Percentiles rank a stretch among this genome's conserved stretches.
phyloP scores from a whole-genome alignment of 2,797 vertebrate species.

The Carcharodon carcharias region DNA sequence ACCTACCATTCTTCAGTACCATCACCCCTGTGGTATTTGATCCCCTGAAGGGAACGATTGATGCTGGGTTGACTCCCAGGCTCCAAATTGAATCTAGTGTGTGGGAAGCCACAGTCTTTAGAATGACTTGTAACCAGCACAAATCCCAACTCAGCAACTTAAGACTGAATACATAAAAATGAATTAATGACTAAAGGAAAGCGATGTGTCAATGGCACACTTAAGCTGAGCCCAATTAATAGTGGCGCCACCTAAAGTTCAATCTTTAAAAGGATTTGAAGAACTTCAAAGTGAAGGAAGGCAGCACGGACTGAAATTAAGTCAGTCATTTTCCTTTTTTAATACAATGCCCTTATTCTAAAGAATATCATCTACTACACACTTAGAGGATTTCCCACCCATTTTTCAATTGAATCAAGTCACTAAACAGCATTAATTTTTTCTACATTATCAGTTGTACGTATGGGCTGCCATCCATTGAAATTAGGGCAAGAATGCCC shows the following conservation, averaged over 20 bases:
- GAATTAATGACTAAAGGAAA: not conserved
- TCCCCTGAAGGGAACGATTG: not conserved
- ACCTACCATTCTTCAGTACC: not conserved
- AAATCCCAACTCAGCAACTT: not conserved
- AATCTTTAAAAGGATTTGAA: not conserved
- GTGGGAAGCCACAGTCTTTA: not conserved
- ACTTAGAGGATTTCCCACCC: not conserved
- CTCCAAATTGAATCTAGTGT: not conserved
- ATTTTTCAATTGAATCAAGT: not conserved
- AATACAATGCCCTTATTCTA: not conserved
- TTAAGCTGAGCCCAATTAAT: not conserved
- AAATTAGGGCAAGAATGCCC: not conserved
- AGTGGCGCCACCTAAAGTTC: no score
- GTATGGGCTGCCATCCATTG: not conserved
- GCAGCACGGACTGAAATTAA: not conserved
- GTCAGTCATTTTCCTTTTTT: not conserved
- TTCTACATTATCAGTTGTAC: not conserved
- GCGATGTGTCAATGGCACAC: not conserved
- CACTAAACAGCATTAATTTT: not conserved
- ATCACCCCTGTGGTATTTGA: not conserved
- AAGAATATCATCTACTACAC: not conserved
- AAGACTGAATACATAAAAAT: not conserved
- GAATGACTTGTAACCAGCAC: not conserved
- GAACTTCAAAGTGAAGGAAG: not conserved
- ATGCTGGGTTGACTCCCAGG: not conserved